Evolutionary conservation across 2,888 invertebrate genomes (phyloP).

Genomic region (Panzeria rudis): DNA sequence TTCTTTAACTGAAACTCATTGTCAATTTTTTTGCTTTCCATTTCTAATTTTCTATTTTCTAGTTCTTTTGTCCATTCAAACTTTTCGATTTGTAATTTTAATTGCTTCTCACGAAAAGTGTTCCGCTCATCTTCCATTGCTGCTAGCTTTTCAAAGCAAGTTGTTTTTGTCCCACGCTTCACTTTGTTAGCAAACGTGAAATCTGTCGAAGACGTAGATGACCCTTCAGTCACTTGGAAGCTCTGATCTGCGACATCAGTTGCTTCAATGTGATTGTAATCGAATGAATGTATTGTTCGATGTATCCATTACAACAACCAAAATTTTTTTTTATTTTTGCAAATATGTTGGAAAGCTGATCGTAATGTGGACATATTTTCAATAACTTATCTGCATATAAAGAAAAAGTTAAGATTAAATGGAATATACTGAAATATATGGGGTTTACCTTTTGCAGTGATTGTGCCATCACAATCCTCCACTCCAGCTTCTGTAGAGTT

Average conservation of each 20-base stretch:
- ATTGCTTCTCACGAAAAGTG: no score
- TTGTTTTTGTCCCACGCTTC: constrained; percentile 1
- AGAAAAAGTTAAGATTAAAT: not conserved
- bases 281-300: no score
- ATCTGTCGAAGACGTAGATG: not conserved
- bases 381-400: constrained; percentile 19
- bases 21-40: no score
- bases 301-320: not conserved
- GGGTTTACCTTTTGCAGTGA: constrained; percentile 7
- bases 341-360: constrained; percentile 25
- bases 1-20: no score
- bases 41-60: not conserved
- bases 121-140: no score
- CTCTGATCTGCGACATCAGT: no score
- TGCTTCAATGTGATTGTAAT: no score
- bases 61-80: constrained; percentile 9
- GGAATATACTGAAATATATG: not conserved
- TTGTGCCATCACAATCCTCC: constrained; percentile 4
- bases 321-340: constrained; percentile 3
- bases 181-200: constrained; percentile 6
- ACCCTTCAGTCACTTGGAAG: no score
- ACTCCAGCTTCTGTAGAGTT: constrained; percentile 23
- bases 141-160: not conserved
- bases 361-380: constrained; percentile 39
- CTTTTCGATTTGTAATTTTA: not conserved